phyloP scores from a whole-genome alignment of 2,888 invertebrate species.

The Papilio demoleus region DNA sequence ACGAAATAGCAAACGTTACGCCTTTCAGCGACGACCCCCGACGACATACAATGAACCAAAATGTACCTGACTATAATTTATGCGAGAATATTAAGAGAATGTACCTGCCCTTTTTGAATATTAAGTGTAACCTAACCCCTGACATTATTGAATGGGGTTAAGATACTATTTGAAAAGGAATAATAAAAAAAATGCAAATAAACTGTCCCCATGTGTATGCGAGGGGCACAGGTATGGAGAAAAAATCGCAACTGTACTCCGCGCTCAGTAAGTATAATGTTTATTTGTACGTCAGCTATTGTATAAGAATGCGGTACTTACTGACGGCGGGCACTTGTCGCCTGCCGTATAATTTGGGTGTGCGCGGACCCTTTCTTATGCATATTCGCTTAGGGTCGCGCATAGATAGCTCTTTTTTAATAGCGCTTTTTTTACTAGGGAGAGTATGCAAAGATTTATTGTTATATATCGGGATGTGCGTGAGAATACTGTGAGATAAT shows the following conservation, averaged over 20 bases:
- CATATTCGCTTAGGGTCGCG: constrained; percentile 75
- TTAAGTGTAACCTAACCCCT: constrained; percentile 85
- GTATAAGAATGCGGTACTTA: constrained; percentile 55
- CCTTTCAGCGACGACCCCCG: constrained; percentile 60
- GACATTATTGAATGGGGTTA: constrained; percentile 82
- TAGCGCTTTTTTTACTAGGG: constrained; percentile 77
- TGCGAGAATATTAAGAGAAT: constrained; percentile 83
- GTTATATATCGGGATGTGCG: constrained; percentile 75
- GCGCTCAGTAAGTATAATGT: constrained; percentile 62
- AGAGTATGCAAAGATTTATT: constrained; percentile 82
- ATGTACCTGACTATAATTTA: constrained; percentile 85
- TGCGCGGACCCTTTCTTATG: constrained; percentile 74
- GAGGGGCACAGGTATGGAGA: constrained; percentile 76
- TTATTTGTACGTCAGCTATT: constrained; percentile 52
- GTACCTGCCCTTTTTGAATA: constrained; percentile 84
- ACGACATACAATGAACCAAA: constrained; percentile 78
- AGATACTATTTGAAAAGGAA: constrained; percentile 82
- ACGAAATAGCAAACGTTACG: constrained; percentile 51
- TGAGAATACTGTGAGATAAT: constrained; percentile 81
- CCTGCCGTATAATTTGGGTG: constrained; percentile 81
- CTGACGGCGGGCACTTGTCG: constrained; percentile 76
- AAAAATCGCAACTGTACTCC: constrained; percentile 69
- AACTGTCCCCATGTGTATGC: constrained; percentile 77
- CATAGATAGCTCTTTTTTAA: constrained; percentile 80
- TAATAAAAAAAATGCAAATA: constrained; percentile 83